A percentile compares a stretch with the other conserved stretches of the same genome.
Conservation (phyloP, 1,140 invertebrate genomes). For the Drosophila tropicalis region DNA sequence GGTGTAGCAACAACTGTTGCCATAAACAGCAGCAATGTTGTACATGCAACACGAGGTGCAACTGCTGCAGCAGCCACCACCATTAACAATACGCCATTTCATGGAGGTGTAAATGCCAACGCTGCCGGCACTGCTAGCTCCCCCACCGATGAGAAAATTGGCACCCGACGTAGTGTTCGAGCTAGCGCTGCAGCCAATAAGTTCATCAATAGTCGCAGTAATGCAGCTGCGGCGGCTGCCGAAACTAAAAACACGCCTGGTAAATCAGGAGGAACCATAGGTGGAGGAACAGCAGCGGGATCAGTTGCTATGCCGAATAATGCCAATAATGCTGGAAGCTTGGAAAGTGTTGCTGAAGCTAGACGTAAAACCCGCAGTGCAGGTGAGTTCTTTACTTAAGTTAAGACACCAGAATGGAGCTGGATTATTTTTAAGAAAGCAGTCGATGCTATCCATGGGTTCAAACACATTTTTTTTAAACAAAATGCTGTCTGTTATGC, state of each 20-base stretch:
- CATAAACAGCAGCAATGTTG: conserved; percentile 38
- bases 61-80: conserved; percentile 61
- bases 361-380: conserved; percentile 87
- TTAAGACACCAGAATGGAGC: too few relatives aligned
- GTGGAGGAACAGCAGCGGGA: conserved; percentile 10
- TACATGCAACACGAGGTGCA: conserved; percentile 70
- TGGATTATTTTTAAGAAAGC: too few relatives aligned
- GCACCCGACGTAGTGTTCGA: conserved; percentile 71
- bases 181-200: conserved; percentile 80
- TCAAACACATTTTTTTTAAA: too few relatives aligned
- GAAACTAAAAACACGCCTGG: conserved; percentile 51
- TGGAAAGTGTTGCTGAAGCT: conserved; percentile 73
- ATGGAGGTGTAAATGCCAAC: not conserved
- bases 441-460: too few relatives aligned
- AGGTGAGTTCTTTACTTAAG: conserved; percentile 82
- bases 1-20: not conserved
- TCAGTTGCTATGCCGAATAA: conserved; percentile 4
- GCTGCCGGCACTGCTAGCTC: conserved; percentile 38
- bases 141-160: conserved; percentile 80
- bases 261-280: conserved; percentile 31
- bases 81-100: conserved; percentile 46
- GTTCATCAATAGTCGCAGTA: conserved; percentile 72
- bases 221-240: conserved; percentile 59
- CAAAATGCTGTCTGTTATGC: too few relatives aligned
- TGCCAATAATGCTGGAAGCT: conserved; percentile 30